Base-by-base conservation (phyloP, 2,888 invertebrate genomes). In the Xylophagus ater region DNA sequence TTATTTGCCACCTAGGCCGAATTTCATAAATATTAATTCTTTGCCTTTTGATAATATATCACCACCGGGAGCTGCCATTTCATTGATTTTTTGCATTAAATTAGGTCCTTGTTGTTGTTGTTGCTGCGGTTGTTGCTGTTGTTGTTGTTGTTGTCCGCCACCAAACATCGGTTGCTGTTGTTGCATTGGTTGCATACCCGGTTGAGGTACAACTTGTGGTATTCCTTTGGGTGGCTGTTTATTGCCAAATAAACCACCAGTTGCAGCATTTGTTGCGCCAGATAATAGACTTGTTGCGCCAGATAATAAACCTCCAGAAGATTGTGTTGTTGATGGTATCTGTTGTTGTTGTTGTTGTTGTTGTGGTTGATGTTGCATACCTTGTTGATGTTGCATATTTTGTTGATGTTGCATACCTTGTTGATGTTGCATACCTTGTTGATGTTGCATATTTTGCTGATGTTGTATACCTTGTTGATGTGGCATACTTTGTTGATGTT, bases 21-120 rank as follows among this genome's bases (percentile, higher is more conserved):
- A 90, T 70, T 86, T 86, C 81, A 89, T 89, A 68, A 90, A 89
- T 64, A 89, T 86, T 51, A 89, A 78, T 71, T 89, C 89, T 69
- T 90, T 89, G 57, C 89, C 89, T 67, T 89, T 89, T 59, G 88
- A 87, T 54, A 89, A 73, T 52, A 89, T 86, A 61, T 88, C 88
- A 54, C 87, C 87, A 47, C 88, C 88, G 52, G 87, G 85, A 45
- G 82, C 82, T 41, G 87, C 83, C 71, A 88, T 86, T 62, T 88
- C 88, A 54, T 83, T 78, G 61, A 88, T 77, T 67, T 88, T 88
- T 64, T 87, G 85, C 80, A 88, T 87, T 51, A 88, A 74, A 66
- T 86, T 87, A 43, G 82, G 81, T 48, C 69, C 59, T 15, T 54
- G 52, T 39, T 51, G 51, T 8, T 48, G 50, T 13, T 57, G 59